Evolutionary conservation across 2,797 vertebrate species (phyloP).

Genomic region (Alcedo atthis): DNA sequence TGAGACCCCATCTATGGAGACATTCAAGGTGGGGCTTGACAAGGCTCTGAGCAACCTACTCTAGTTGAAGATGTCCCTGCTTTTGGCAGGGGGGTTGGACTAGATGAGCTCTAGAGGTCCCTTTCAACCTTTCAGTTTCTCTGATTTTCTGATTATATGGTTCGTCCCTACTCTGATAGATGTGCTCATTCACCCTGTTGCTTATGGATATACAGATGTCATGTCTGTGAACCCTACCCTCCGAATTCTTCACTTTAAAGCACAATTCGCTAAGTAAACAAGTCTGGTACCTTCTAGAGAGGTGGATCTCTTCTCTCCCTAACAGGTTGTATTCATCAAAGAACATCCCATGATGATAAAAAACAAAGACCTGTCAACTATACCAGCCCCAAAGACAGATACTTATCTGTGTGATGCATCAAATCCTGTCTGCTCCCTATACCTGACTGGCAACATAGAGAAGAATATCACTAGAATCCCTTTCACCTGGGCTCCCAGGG

Average conservation of each 20-base stretch:
- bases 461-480: background rate
- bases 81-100: too few species aligned
- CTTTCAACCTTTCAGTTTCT: too few species aligned
- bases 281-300: background rate
- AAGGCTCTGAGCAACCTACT: too few species aligned
- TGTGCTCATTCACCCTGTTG: background rate
- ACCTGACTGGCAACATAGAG: background rate
- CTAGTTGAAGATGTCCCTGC: too few species aligned
- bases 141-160: too few species aligned
- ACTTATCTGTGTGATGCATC: background rate
- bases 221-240: background rate
- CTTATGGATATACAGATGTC: background rate
- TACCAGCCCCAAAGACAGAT: background rate
- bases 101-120: too few species aligned
- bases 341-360: background rate
- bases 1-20: too few species aligned
- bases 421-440: background rate
- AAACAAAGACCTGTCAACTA: background rate
- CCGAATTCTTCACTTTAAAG: background rate
- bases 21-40: too few species aligned
- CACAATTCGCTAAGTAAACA: background rate
- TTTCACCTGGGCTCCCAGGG: background rate
- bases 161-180: background rate
- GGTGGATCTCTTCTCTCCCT: background rate
- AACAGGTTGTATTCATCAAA: background rate